Evolutionary conservation across 2,113 vertebrate genomes (phyloP), one percentile per base, ranked within the genome.

Genomic region (Hypomesus transpacificus): DNA sequence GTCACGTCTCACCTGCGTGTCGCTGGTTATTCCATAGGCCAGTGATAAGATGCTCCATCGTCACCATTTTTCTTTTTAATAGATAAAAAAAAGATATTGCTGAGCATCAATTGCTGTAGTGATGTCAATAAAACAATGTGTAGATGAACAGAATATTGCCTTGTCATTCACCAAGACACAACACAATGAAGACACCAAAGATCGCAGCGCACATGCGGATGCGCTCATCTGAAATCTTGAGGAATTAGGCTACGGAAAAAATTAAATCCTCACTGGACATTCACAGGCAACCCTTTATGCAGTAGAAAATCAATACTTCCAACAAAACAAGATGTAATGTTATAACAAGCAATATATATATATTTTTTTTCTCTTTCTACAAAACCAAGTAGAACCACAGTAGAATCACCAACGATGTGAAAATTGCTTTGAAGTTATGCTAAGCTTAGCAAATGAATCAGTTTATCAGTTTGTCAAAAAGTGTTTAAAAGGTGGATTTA

Each of bases 1-100:
- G 71, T 71, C 61, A 69, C 69, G 53, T 69, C 78, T 81, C 79
- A 86, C 84, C 84, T 86, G 80, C 58, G 65, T 60, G 70, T 76
- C 69, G 68, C 72, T 68, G 70, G 74, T 62, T 70, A 76, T 69
- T 78, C 79, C 52, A 60, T 56, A 46, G 65, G 59, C 74, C 69
- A 59, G 68, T 78, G 66, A 50, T 59, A 85, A 72, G 82, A 80
- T 77, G 79, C 70, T 81, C 66, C 71, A 75, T 79, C 68, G 65
- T 77, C 82, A 80, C 82, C 84, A 50, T 73, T 67, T 69, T 61
- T 69, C 64, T 46, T 60, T 64, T n/a, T 34, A 34, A 66, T 46
- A 5, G 4, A 63, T 16, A 16, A 46, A 28, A 62, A 61, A 70
- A 52, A 70, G 26, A 59, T 61, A 46, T 50, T 52, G 31, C 39